A percentile compares a stretch with the other conserved stretches of the same genome.
Evolutionary conservation across 1,140 invertebrate genomes (phyloP).

Genomic region (Megathymus violae): DNA sequence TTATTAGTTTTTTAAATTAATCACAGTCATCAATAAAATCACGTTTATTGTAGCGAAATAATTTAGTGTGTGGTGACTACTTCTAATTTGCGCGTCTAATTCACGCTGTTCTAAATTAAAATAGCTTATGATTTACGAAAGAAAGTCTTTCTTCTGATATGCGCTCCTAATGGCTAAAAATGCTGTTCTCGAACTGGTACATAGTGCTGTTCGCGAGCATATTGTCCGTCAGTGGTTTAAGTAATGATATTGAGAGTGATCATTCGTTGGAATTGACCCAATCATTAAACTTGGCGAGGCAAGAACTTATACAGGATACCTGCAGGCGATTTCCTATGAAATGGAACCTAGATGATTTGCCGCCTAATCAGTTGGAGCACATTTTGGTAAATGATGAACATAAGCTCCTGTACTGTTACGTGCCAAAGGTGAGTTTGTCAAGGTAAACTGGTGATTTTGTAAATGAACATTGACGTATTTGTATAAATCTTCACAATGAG

Average conservation of each 20-base stretch:
- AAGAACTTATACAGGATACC: conserved; percentile 87
- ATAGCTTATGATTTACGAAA: conserved; percentile 53
- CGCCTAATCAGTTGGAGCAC: conserved; percentile 86
- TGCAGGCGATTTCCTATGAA: conserved; percentile 84
- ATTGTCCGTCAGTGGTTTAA: conserved; percentile 57
- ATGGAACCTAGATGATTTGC: conserved; percentile 75
- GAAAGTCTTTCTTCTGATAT: conserved; percentile 65
- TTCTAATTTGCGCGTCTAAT: conserved; percentile 1
- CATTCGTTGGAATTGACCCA: conserved; percentile 85
- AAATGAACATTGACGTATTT: conserved; percentile 36
- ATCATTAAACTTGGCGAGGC: conserved; percentile 86
- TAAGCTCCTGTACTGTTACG: conserved; percentile 95
- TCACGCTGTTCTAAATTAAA: conserved; percentile 61
- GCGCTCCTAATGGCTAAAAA: conserved; percentile 66
- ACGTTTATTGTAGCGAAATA: conserved; percentile 8
- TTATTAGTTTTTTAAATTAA: conserved; percentile 14
- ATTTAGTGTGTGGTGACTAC: conserved; percentile 17
- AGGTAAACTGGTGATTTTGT: conserved; percentile 54
- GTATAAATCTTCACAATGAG: too few relatives aligned
- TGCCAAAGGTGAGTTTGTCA: conserved; percentile 91
- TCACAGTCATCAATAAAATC: conserved; percentile 27
- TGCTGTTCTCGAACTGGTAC: conserved; percentile 53
- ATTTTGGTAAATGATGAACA: conserved; percentile 92
- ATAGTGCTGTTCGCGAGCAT: conserved; percentile 59
- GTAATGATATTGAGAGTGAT: conserved; percentile 60